These are phyloP conservation scores for Megalonaias nervosa DNA, from an alignment of 1,140 invertebrate species.

Conservation along the genomic window DNA sequence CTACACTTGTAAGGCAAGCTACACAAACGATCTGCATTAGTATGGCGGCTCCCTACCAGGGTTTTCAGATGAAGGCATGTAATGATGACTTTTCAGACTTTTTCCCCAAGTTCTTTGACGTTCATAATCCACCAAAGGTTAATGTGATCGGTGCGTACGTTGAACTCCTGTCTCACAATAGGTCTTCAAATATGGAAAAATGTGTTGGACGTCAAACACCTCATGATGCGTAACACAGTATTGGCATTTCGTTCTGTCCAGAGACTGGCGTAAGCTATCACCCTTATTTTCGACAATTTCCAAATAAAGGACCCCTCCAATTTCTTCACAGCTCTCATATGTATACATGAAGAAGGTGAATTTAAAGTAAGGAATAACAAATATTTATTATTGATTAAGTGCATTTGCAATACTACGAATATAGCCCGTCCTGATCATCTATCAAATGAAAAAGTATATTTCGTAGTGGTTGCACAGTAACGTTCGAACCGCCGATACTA, in stretches of 20 bases:
- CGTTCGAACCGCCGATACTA: no score
- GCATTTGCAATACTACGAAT: no score
- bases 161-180: constrained; percentile 19
- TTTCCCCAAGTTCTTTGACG: constrained; percentile 16
- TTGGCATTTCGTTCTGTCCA: constrained; percentile 10
- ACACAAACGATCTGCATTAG: constrained; percentile 19
- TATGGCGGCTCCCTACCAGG: constrained; percentile 6
- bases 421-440: no score
- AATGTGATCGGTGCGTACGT: constrained; percentile 6
- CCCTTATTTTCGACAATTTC: constrained; percentile 7
- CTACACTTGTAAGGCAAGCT: neutral
- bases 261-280: constrained; percentile 18
- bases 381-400: no score
- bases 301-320: constrained; percentile 6
- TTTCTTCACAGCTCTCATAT: constrained; percentile 15
- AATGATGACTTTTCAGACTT: neutral
- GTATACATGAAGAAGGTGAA: constrained; percentile 12
- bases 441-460: no score
- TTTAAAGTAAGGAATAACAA: no score
- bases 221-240: constrained; percentile 16
- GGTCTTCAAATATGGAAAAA: constrained; percentile 10
- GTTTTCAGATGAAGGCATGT: constrained; percentile 6
- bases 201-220: constrained; percentile 1
- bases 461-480: no score
- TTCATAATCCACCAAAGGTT: constrained; percentile 5